A percentile compares a stretch with the other conserved stretches of the same genome.
phyloP scores from a whole-genome alignment of 1,140 invertebrate genomes.

The Drosophila pseudoananassae region DNA sequence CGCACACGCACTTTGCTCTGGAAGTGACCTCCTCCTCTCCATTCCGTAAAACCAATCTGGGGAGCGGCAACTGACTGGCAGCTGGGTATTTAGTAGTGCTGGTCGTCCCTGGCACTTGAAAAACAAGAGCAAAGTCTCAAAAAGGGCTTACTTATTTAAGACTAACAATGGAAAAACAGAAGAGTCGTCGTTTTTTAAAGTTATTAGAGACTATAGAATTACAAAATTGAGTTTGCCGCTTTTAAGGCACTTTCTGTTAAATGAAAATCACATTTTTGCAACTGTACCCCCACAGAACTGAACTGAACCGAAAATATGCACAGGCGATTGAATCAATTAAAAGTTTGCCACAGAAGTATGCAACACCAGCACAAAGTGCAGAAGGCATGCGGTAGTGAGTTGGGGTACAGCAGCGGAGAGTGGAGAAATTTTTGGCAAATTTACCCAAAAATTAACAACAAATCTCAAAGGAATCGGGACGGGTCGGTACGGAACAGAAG shows the following conservation, averaged over 20 bases:
- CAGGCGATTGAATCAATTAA: constrained; percentile 76
- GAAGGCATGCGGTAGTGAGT: background rate
- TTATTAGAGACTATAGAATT: background rate
- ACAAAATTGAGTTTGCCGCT: background rate
- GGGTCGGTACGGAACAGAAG: background rate
- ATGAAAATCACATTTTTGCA: constrained; percentile 1
- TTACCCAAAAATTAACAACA: constrained; percentile 48
- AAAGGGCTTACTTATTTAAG: background rate
- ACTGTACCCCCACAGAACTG: background rate
- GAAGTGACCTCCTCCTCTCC: background rate
- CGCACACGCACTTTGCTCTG: constrained; percentile 10
- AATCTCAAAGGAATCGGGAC: constrained; percentile 3
- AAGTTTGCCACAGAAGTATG: constrained; percentile 53
- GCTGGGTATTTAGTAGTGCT: constrained; percentile 39
- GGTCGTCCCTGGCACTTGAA: constrained; percentile 7
- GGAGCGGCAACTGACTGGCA: constrained; percentile 24
- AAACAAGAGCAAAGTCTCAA: background rate
- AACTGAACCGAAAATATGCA: constrained; percentile 50
- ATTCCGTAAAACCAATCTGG: background rate
- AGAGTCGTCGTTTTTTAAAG: background rate
- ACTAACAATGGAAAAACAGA: background rate
- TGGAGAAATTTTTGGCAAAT: constrained; percentile 17
- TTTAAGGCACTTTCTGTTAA: background rate
- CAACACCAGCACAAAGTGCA: constrained; percentile 28
- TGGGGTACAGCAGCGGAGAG: background rate